These are phyloP conservation scores for Ochotona curzoniae DNA, from an alignment of 2,113 vertebrate species.

Conservation along the genomic window DNA sequence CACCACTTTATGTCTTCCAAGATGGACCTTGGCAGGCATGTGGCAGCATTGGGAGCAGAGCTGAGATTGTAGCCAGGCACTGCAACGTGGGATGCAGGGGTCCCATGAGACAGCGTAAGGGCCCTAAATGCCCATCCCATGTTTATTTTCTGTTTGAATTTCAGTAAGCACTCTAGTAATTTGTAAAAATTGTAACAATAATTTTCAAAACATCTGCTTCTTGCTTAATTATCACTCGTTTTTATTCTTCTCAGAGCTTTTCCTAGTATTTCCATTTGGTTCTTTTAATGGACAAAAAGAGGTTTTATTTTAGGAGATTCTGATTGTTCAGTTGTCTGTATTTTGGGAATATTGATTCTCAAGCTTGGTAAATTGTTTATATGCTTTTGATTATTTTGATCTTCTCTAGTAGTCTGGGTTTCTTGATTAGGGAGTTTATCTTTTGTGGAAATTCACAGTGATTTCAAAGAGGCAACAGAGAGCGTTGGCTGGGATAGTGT, in stretches of 20 bases:
- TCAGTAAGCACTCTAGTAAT: conserved; percentile 10
- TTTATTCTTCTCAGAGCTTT: neutral
- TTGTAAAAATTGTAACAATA: neutral
- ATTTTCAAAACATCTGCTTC: conserved; percentile 33
- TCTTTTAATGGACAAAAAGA: conserved; percentile 2
- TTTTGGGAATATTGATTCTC: neutral
- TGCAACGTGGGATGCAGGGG: no score
- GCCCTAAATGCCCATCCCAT: no score
- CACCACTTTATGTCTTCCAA: no score
- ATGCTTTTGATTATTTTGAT: neutral
- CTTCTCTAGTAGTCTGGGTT: neutral
- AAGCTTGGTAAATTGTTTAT: neutral
- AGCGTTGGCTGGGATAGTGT: accelerated
- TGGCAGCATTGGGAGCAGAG: no score
- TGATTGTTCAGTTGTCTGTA: neutral
- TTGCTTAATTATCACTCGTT: neutral
- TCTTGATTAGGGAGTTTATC: neutral
- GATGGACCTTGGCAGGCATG: no score
- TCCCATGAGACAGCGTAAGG: no score
- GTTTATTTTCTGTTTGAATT: neutral
- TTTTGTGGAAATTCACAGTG: neutral
- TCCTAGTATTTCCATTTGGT: neutral
- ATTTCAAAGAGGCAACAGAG: neutral
- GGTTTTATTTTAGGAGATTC: conserved; percentile 11
- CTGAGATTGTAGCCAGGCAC: no score